These are phyloP conservation scores for Seladonia tumulorum DNA, from an alignment of 2,888 invertebrate species.

Conservation along the genomic window DNA sequence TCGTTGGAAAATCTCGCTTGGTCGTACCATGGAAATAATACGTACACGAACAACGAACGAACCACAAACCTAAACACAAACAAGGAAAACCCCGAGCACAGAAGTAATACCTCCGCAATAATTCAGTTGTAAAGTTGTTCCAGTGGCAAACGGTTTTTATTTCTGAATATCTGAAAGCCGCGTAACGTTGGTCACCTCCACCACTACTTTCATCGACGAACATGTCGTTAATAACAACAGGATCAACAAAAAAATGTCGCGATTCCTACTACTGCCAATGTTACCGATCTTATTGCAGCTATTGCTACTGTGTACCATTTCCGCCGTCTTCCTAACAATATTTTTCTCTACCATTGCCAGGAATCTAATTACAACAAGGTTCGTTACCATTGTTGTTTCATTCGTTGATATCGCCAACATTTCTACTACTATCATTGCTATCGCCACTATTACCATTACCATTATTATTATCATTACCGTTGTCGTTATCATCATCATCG, in stretches of 20 bases:
- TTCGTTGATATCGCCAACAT: constrained; percentile 5
- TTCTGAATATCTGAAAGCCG: not conserved
- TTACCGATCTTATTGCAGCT: not conserved
- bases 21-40: not conserved
- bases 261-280: not conserved
- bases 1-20: not conserved
- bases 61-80: not conserved
- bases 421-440: constrained; percentile 4
- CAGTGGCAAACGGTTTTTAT: not conserved
- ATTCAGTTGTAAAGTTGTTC: not conserved
- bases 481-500: constrained; percentile 38
- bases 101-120: constrained; percentile 10
- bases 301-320: constrained; percentile 3
- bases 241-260: not conserved
- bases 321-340: constrained; percentile 38
- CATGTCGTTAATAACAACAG: not conserved
- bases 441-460: constrained; percentile 10
- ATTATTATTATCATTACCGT: not conserved
- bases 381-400: not conserved
- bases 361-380: not conserved
- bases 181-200: not conserved
- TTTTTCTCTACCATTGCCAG: not conserved
- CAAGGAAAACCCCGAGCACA: not conserved
- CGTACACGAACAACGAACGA: not conserved
- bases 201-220: not conserved